Evolutionary conservation across 2,113 vertebrate genomes (phyloP), one percentile per base, ranked within the genome.

Genomic region (Sphaerodactylus townsendi): DNA sequence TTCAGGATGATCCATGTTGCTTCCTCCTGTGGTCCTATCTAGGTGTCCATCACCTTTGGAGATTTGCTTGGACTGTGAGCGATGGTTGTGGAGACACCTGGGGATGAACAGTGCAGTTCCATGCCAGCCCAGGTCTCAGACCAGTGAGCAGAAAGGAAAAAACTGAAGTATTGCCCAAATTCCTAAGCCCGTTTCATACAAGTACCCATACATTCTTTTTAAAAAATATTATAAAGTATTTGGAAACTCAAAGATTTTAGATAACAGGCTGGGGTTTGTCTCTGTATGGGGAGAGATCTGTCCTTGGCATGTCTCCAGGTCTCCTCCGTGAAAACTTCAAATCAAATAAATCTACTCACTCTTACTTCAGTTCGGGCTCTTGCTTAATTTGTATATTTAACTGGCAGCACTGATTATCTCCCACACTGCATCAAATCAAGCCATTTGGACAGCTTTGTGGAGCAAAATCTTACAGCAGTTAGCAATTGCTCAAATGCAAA

Each of bases 371-470:
- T 87, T 90, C 87, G 85, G 66, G 56, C 76, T 91, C 91, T 92
- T 91, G 77, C 80, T 89, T 92, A 90, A 94, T 93, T 93, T 91
- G 88, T 88, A 90, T 88, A 91, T 92, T 92, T 87, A 92, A 85
- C 89, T 74, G 75, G 70, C 56, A 73, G 33, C 21, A 82, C 73
- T 93, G 91, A 92, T 93, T 92, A 94, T 78, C 82, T 89, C 78
- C 56, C 76, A 85, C 64, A 91, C 87, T 79, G 78, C 91, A 88
- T 87, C 86, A 86, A 85, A 93, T 85, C 75, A 94, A 93, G 87
- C 90, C 85, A 89, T 82, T 85, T 70, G 71, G 77, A 87, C 76
- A 89, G 59, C 50, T 92, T 92, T 93, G 76, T 91, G 78, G 89
- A 85, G 23, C 86, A 87, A 92, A 91, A 85, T 87, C 44, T 88